Base-by-base conservation (phyloP, 2,113 vertebrate genomes). In the Naja naja region DNA sequence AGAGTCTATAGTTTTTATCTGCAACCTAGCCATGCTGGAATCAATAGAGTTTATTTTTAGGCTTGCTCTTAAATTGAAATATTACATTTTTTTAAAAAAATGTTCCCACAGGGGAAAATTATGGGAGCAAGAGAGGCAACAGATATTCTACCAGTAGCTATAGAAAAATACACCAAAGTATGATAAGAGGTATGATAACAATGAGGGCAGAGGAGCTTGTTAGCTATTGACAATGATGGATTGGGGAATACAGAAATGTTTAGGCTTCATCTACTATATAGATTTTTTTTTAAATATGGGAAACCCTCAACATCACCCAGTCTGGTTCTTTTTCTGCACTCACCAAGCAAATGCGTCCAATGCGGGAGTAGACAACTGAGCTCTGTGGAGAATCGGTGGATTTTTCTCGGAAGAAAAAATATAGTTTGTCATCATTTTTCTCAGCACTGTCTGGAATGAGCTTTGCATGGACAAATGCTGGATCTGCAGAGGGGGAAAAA, bases 371-470 rank as follows among this genome's bases (percentile, higher is more conserved):
- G 86, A 99, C 97, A 5, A 99, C 98, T 0, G 99, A 99, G 97
- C 98, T 99, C 97, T 99, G 98, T 0, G 99, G 98, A 47, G 98
- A 98, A 96, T 99, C 99, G 0, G 98, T 98, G 0, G 99, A 98
- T 96, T 99, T 99, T 97, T 99, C 99, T 1, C 99, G 98, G 97
- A 99, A 99, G 98, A 99, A 99, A 96, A 99, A 99, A 97, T 99
- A 99, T n/a, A 99, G 98, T 93, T 99, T 99, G 98, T 99, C 98
- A 0, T 99, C 99, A 0, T 99, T 99, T 95, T 98, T 98, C 96
- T 99, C 99, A 0, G 98, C 98, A 1, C 99, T 99, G 97, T 99
- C 99, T 0, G 99, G 99, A 95, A 99, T 99, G 95, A 99, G 98
- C 97, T 99, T 99, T 2, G 98, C 98, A 0, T 98, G 98, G 95